A percentile compares a stretch with the other conserved stretches of the same genome.
phyloP scores from a whole-genome alignment of 2,113 vertebrate species.

The Cepphus grylle region DNA sequence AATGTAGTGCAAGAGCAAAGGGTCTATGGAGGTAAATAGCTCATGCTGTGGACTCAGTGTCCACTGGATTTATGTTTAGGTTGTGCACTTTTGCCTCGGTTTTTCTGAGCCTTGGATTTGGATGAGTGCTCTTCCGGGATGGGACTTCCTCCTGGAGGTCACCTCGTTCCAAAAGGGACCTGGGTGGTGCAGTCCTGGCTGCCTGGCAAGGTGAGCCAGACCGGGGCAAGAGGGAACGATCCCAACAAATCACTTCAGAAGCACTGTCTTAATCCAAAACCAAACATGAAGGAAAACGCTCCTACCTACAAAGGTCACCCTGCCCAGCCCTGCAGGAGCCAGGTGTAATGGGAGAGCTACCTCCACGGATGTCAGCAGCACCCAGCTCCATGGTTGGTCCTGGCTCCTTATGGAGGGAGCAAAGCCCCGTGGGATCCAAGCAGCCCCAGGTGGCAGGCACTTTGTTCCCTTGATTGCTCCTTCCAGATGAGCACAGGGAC shows the following conservation, averaged over 20 bases:
- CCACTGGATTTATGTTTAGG: neutral
- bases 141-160: neutral
- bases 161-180: accelerated
- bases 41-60: accelerated
- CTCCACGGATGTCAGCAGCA: neutral
- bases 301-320: neutral
- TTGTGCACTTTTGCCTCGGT: neutral
- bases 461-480: neutral
- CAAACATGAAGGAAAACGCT: neutral
- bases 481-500: accelerated
- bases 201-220: neutral
- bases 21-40: accelerated
- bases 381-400: accelerated
- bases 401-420: neutral
- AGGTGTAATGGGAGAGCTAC: neutral
- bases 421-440: accelerated
- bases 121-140: neutral
- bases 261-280: neutral
- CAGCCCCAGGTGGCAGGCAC: neutral
- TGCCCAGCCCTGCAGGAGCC: neutral
- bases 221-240: accelerated
- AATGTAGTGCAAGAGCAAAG: neutral
- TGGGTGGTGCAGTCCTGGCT: neutral
- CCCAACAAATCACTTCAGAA: neutral
- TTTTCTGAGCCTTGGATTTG: neutral